Conservation (phyloP, 2,113 vertebrate species). For the Paralichthys olivaceus region DNA sequence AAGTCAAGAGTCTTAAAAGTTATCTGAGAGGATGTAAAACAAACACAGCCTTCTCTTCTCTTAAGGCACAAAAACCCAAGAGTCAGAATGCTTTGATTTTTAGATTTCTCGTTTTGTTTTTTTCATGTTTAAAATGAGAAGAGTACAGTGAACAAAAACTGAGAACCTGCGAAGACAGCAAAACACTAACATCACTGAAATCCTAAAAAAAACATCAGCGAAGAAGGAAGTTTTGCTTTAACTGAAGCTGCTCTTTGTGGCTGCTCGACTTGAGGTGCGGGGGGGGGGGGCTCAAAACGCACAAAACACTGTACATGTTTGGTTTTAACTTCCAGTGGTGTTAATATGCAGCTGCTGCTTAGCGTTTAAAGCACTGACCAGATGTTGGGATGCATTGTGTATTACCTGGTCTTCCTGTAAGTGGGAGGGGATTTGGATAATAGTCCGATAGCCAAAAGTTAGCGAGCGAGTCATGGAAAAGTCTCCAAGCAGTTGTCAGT, state of each 20-base stretch:
- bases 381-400: slow-evolving; percentile 53
- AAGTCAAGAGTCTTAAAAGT: slow-evolving; percentile 44
- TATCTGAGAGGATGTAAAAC: slow-evolving; percentile 30
- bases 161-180: slow-evolving; percentile 24
- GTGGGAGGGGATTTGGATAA: slow-evolving; percentile 45
- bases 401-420: slow-evolving; percentile 46
- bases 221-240: slow-evolving; percentile 38
- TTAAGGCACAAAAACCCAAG: neutral
- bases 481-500: too few species aligned
- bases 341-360: slow-evolving; percentile 19
- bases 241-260: slow-evolving; percentile 33
- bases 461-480: too few species aligned
- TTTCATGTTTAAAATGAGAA: slow-evolving; percentile 5
- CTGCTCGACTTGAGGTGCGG: slow-evolving; percentile 11
- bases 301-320: slow-evolving; percentile 24
- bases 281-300: slow-evolving; percentile 32
- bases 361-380: slow-evolving; percentile 29
- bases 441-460: neutral
- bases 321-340: slow-evolving; percentile 29
- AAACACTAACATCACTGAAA: slow-evolving; percentile 53
- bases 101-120: slow-evolving; percentile 23
- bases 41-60: slow-evolving; percentile 15
- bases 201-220: slow-evolving; percentile 52
- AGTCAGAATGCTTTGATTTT: slow-evolving; percentile 31
- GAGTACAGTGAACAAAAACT: slow-evolving; percentile 18